phyloP scores from a whole-genome alignment of 1,140 invertebrate species.

The Amphibalanus amphitrite region DNA sequence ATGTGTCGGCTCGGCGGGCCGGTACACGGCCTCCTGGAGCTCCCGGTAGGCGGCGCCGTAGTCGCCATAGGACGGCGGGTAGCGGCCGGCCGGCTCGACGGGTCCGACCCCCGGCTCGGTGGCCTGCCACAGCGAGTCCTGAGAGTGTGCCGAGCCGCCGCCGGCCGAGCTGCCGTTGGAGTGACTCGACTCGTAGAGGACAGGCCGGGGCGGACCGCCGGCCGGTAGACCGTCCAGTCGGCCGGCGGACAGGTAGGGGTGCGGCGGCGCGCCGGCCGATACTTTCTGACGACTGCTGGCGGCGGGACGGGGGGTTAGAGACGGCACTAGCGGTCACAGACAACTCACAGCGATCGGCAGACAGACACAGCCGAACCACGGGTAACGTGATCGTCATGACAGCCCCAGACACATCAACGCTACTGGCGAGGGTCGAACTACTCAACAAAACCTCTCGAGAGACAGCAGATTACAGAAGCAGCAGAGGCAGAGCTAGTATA shows the following conservation, averaged over 20 bases:
- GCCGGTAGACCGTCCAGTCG: background rate
- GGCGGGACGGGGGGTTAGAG: background rate
- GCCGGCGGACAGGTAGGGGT: background rate
- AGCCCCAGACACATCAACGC: too few species aligned
- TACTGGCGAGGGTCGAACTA: too few species aligned
- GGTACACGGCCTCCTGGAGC: background rate
- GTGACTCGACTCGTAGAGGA: background rate
- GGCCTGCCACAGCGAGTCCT: conserved; percentile 77
- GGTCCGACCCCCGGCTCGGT: background rate
- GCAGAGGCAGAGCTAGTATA: too few species aligned
- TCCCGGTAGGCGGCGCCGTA: conserved; percentile 58
- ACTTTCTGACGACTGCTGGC: background rate
- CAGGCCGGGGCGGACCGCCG: too few species aligned
- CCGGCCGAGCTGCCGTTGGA: background rate
- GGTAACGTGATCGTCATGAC: too few species aligned
- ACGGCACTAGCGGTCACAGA: too few species aligned
- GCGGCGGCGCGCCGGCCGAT: too few species aligned
- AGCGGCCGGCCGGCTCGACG: conserved; percentile 20
- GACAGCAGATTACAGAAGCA: too few species aligned
- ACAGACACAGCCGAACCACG: too few species aligned
- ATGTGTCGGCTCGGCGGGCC: background rate
- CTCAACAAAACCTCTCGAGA: too few species aligned
- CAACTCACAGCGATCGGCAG: too few species aligned
- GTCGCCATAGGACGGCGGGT: conserved; percentile 48
- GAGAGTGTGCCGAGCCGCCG: conserved; percentile 68